Evolutionary conservation across 2,888 invertebrate genomes (phyloP).

Genomic region (Lasioglossum malachurum): DNA sequence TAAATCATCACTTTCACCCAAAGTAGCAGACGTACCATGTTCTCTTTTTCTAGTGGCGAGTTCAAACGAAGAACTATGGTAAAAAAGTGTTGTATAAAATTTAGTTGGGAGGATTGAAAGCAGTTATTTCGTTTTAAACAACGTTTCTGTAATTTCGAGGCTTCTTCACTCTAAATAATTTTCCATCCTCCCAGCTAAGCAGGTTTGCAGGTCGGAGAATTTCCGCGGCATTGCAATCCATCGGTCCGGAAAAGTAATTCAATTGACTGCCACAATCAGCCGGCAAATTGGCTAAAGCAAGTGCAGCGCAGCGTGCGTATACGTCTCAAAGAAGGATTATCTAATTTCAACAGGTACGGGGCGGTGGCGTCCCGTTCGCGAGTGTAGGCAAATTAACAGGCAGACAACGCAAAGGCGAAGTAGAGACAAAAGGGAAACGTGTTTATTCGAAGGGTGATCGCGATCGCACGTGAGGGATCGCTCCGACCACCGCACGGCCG

Average conservation of each 20-base stretch:
- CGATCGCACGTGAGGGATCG: constrained; percentile 64
- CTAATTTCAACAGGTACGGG: constrained; percentile 35
- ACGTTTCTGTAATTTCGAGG: neutral
- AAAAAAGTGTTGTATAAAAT: too few species aligned
- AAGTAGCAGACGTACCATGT: too few species aligned
- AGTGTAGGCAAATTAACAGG: neutral
- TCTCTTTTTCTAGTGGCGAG: too few species aligned
- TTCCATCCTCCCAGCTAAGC: neutral
- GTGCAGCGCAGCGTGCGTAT: neutral
- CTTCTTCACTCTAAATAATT: neutral
- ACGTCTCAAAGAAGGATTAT: neutral
- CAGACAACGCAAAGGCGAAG: constrained; percentile 29
- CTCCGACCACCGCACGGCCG: constrained; percentile 52
- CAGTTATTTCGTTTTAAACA: neutral
- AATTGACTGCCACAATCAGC: neutral
- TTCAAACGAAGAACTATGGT: too few species aligned
- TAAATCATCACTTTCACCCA: too few species aligned
- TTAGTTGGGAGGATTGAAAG: neutral
- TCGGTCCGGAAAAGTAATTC: neutral
- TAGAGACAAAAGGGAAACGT: constrained; percentile 38
- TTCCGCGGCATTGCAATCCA: neutral
- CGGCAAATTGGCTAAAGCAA: neutral
- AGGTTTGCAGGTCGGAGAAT: neutral
- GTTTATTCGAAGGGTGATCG: constrained; percentile 62
- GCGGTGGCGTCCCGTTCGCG: neutral